Percentiles rank a stretch among this genome's conserved stretches.
These are phyloP conservation scores for Gymnothorax reevesii DNA, from an alignment of 2,797 vertebrate species.

Conservation along the genomic window DNA sequence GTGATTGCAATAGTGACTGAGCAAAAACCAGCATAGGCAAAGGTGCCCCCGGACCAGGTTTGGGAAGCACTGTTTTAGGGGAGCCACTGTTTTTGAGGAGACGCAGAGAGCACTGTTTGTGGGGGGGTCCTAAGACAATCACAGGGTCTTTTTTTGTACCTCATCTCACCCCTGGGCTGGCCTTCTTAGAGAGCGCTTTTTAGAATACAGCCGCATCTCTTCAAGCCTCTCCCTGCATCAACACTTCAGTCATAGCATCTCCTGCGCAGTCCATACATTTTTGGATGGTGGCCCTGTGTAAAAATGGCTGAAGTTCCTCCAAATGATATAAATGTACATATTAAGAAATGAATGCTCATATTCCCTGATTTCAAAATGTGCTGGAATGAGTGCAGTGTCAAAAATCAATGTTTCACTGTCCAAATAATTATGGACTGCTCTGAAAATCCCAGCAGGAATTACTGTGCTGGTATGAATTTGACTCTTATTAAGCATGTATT, in stretches of 20 bases:
- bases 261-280: no score
- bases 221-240: not conserved
- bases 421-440: no score
- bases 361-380: no score
- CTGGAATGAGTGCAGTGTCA: no score
- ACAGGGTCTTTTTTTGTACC: conserved; percentile 42
- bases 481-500: not conserved
- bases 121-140: conserved; percentile 46
- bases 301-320: no score
- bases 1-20: no score
- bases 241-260: not conserved
- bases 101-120: conserved; percentile 36
- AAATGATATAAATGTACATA: no score
- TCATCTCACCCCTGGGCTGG: not conserved
- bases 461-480: not conserved
- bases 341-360: no score
- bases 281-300: no score
- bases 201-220: not conserved
- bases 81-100: conserved; percentile 24
- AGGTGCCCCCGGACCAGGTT: no score
- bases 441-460: not conserved
- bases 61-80: conserved; percentile 9
- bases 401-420: no score
- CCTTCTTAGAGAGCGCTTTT: not conserved
- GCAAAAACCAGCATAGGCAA: no score